Evolutionary conservation across 2,113 vertebrate species (phyloP).

Genomic region (Dendrocopos noguchii): DNA sequence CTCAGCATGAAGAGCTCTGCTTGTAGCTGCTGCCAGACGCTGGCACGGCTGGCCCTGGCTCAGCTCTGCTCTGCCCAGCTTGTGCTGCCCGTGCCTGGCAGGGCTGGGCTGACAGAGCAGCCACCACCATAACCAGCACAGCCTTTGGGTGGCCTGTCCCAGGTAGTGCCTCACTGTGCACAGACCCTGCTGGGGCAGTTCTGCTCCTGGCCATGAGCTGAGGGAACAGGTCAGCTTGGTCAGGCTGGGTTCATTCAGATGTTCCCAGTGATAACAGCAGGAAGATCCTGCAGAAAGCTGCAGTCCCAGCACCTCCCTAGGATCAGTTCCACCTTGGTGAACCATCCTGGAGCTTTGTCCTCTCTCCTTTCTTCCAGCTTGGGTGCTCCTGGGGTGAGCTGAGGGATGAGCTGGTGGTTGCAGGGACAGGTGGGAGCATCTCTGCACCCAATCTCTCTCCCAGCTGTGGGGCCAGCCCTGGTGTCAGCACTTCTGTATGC

Average conservation of each 20-base stretch:
- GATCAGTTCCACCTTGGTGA: neutral
- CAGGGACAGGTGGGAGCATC: too few relatives aligned
- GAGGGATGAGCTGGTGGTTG: neutral
- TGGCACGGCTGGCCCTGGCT: neutral
- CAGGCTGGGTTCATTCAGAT: neutral
- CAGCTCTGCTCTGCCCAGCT: neutral
- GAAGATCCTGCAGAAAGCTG: neutral
- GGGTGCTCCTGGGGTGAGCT: neutral
- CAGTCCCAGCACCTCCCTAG: neutral
- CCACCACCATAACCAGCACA: rapidly evolving
- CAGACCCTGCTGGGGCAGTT: neutral
- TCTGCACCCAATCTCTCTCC: rapidly evolving
- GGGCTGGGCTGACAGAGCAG: neutral
- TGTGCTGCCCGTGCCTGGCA: neutral
- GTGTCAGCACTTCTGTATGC: rapidly evolving
- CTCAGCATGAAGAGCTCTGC: rapidly evolving
- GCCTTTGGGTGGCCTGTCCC: neutral
- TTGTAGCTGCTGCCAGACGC: neutral
- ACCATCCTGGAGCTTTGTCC: neutral
- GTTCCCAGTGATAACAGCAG: neutral
- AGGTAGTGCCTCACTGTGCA: neutral
- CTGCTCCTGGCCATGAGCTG: rapidly evolving
- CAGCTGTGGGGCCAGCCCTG: neutral
- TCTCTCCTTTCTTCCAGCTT: neutral
- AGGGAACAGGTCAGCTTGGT: neutral